Base-by-base conservation (phyloP, 2,888 invertebrate species). In the Eristalinus aeneus region DNA sequence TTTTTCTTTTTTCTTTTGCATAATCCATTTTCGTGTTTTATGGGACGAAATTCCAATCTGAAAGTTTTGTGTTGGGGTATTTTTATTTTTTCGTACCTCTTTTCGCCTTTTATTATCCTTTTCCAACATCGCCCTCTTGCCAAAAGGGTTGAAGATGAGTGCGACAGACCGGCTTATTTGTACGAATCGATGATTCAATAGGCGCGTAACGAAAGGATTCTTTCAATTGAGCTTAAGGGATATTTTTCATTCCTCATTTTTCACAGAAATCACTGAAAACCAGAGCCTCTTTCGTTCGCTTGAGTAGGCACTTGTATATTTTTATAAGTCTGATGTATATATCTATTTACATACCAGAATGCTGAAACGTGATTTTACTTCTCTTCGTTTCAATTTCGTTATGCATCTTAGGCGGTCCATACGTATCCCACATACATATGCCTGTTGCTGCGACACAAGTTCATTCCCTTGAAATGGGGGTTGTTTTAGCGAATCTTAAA, bases 11-110 rank as follows among this genome's bases (percentile, higher is more conserved):
- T 65, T 65, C 39, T 60, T 22, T 46, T 72, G 54, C 63, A 73
- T 73, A 73, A 73, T 73, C 73, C 63, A 63, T 73, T 68, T 68
- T 56, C 56, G 22, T 68, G 22, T 68, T 56, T 32, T 54, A 73
- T 54, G 23, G 23, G 53, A 73, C 63, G 63, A 63, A 63, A 73
- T 73, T 34, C 54, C 54, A 54, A 64, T 56, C 54, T 34, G 11
- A 64, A 73, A 54, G 72, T 46, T 46, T 64, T 64, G 54, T 36
- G 54, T 73, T 64, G 64, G 16, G 16, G 36, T 22, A 16, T 73
- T 65, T 73, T 63, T 23, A 23, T 68, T 39, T 71, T 71, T 74
- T 12, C 34, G 11, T 46, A 16, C 46, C 46, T 16, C 46, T 46
- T 46, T 46, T 16, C 16, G 46, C 16, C 16, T 16, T 46, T 46